Base-by-base conservation (phyloP, 2,888 invertebrate genomes). In the Perdita meconis region DNA sequence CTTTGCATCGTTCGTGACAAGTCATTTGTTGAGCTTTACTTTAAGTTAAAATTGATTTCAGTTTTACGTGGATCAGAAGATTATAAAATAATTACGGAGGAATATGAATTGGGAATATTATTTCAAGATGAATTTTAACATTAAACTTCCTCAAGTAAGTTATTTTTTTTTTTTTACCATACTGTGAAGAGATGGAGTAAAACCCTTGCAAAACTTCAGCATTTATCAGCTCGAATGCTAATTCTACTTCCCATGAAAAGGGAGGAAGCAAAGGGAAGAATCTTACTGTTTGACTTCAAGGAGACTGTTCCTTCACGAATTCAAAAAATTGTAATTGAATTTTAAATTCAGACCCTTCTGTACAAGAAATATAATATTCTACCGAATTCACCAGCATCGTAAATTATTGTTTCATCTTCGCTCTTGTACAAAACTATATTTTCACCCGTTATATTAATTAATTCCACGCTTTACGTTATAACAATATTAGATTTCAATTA, bases 251-350 rank as follows among this genome's bases (percentile, higher is more conserved):
- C 30, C 10, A 12, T 8, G 10, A n/a, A 19, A 42, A 26, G 2
- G 26, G 19, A 30, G 19, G 38, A 13, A 22, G 10, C 1, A 10
- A 38, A 51, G 12, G 19, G 26, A 16, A 30, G 13, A 10, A 42
- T 22, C 51, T 55, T n/a, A 8, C n/a, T n/a, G n/a, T n/a, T n/a
- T n/a, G 40, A 51, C 38, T 65, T 42, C 22, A 55, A 55, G 64
- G 13, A 26, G 16, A 38, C 42, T 34, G 8, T n/a, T 5, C 13
- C 16, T 42, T n/a, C n/a, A 30, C 53, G 26, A 55, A 19, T 34
- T 65, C 51, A 26, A n/a, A 22, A 53, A 55, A 42, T 55, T n/a
- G 26, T 38, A 16, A 40, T 3, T 19, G 8, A 24, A 30, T 53
- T 55, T 4, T 26, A 30, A 26, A 40, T 26, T 10, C 13, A 6